phyloP scores from a whole-genome alignment of 2,888 invertebrate genomes.

The Drosophila cracens region DNA sequence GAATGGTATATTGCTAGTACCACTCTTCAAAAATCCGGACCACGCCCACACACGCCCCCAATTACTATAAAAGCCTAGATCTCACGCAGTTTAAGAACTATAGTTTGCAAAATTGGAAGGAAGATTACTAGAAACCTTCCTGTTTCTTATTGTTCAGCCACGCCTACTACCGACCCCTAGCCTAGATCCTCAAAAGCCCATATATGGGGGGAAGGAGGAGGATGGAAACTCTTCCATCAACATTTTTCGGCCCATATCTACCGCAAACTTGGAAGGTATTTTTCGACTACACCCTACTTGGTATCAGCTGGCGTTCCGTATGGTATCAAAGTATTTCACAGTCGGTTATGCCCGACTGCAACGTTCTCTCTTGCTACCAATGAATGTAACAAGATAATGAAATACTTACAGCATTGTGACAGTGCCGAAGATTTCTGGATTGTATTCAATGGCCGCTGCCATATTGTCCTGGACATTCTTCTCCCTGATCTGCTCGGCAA shows the following conservation, averaged over 20 bases:
- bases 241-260: not conserved
- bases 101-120: not conserved
- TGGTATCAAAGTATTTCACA: not conserved
- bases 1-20: not conserved
- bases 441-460: conserved; percentile 99
- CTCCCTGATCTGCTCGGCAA: conserved; percentile 97
- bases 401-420: conserved; percentile 94
- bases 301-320: not conserved
- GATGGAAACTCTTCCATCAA: not conserved
- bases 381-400: not conserved
- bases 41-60: not conserved
- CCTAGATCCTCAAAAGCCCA: too few relatives aligned
- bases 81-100: not conserved
- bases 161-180: too few relatives aligned
- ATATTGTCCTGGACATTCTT: conserved; percentile 99
- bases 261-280: not conserved
- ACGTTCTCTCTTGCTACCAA: not conserved
- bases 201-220: not conserved
- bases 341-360: not conserved
- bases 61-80: not conserved
- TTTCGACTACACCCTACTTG: not conserved
- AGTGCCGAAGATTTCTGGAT: conserved; percentile 99
- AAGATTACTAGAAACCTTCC: not conserved
- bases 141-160: too few relatives aligned
- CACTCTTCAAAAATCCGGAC: not conserved